Conservation (phyloP, 1,140 invertebrate genomes). For the Drosophila aff. region DNA sequence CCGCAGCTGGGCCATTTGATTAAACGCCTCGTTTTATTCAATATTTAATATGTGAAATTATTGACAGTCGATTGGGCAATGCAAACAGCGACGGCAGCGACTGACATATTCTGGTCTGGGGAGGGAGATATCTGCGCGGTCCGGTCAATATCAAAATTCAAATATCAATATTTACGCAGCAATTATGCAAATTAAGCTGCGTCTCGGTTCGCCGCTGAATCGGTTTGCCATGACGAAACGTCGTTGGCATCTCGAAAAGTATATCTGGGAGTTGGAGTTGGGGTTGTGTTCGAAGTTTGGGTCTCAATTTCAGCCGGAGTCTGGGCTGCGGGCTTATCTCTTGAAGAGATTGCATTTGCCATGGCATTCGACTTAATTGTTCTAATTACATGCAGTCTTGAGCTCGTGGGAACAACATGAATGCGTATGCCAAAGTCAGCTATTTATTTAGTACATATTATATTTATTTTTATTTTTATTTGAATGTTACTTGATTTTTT, state of each 20-base stretch:
- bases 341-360: slow-evolving; percentile 46
- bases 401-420: slow-evolving; percentile 64
- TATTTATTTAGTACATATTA: slow-evolving; percentile 7
- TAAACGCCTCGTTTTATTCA: slow-evolving; percentile 81
- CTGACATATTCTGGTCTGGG: slow-evolving; percentile 41
- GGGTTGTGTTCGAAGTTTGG: neutral
- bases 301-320: neutral
- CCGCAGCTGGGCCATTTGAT: slow-evolving; percentile 63
- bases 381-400: slow-evolving; percentile 68
- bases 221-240: slow-evolving; percentile 63
- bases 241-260: slow-evolving; percentile 61
- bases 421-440: slow-evolving; percentile 36
- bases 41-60: slow-evolving; percentile 83
- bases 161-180: slow-evolving; percentile 83
- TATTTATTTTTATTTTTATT: slow-evolving; percentile 14
- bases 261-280: neutral
- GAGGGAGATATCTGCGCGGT: slow-evolving; percentile 33
- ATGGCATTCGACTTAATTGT: slow-evolving; percentile 70
- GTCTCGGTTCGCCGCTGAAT: slow-evolving; percentile 15
- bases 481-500: slow-evolving; percentile 4
- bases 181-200: slow-evolving; percentile 82
- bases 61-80: slow-evolving; percentile 82
- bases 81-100: slow-evolving; percentile 58
- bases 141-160: slow-evolving; percentile 80
- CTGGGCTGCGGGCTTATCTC: slow-evolving; percentile 44